Conservation (phyloP, 2,888 invertebrate genomes). For the Diachrysia chrysitis region DNA sequence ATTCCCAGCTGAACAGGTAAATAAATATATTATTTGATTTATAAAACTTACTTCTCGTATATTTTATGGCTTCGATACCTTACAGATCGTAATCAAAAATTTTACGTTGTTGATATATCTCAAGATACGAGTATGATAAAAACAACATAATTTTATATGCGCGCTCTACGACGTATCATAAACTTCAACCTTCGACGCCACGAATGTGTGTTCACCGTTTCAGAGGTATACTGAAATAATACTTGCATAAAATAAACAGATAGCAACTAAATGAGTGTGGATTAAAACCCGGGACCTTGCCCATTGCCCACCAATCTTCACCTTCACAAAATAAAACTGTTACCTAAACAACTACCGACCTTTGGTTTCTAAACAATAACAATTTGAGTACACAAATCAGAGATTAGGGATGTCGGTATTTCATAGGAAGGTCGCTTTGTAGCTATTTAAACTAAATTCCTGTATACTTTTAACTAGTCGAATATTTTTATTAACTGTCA, state of each 20-base stretch:
- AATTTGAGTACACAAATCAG: conserved; percentile 67
- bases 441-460: conserved; percentile 36
- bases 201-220: conserved; percentile 39
- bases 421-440: conserved; percentile 62
- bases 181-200: conserved; percentile 64
- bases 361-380: conserved; percentile 75
- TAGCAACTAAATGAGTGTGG: conserved; percentile 60
- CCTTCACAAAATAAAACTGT: conserved; percentile 75
- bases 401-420: conserved; percentile 71
- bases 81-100: conserved; percentile 15
- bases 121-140: conserved; percentile 13
- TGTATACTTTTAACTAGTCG: conserved; percentile 31
- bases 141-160: conserved; percentile 29
- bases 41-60: conserved; percentile 11
- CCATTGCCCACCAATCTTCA: conserved; percentile 67
- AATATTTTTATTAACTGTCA: conserved; percentile 33
- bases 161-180: conserved; percentile 38
- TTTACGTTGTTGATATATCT: conserved; percentile 16
- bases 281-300: conserved; percentile 71
- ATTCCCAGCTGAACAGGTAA: conserved; percentile 90
- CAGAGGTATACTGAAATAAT: conserved; percentile 61
- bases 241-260: conserved; percentile 29
- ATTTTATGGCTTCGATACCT: conserved; percentile 18
- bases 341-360: conserved; percentile 69
- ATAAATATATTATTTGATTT: conserved; percentile 34